Percentiles rank a stretch among this genome's conserved stretches.
Evolutionary conservation across 64 coral and sea anemone genomes (phyloP).

Genomic region (Porites australiensis): DNA sequence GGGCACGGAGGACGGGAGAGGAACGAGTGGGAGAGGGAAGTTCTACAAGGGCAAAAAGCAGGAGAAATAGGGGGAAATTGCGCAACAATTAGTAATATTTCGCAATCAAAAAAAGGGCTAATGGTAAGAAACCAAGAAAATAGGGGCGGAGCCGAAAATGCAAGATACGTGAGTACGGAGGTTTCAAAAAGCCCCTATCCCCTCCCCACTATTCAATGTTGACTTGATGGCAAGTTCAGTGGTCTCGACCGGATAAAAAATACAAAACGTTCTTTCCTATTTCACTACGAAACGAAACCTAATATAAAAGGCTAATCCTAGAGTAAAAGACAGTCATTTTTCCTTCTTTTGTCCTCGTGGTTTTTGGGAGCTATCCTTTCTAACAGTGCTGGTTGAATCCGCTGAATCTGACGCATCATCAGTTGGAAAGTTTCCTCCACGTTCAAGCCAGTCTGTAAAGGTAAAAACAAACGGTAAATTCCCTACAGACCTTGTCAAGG

Average conservation of each 20-base stretch:
- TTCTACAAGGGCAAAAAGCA: too few species aligned
- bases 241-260: not conserved
- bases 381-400: slow-evolving; percentile 85
- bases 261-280: not conserved
- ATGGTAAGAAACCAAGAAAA: too few species aligned
- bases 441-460: slow-evolving; percentile 91
- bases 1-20: too few species aligned
- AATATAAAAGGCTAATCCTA: slow-evolving; percentile 16
- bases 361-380: slow-evolving; percentile 84
- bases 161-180: too few species aligned
- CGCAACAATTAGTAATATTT: too few species aligned
- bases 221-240: not conserved
- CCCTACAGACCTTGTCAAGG: too few species aligned
- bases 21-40: too few species aligned
- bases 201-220: not conserved
- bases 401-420: slow-evolving; percentile 95
- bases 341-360: slow-evolving; percentile 66
- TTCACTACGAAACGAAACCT: slow-evolving; percentile 37
- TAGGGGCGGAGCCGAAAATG: too few species aligned
- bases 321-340: slow-evolving; percentile 49
- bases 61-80: too few species aligned
- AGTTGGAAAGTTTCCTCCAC: slow-evolving; percentile 95
- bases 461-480: not conserved
- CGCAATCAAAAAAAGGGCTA: too few species aligned
- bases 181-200: too few species aligned